These are phyloP conservation scores for Ianthella basta DNA, from an alignment of 37 sponge, comb jelly and placozoan species.

Conservation along the genomic window DNA sequence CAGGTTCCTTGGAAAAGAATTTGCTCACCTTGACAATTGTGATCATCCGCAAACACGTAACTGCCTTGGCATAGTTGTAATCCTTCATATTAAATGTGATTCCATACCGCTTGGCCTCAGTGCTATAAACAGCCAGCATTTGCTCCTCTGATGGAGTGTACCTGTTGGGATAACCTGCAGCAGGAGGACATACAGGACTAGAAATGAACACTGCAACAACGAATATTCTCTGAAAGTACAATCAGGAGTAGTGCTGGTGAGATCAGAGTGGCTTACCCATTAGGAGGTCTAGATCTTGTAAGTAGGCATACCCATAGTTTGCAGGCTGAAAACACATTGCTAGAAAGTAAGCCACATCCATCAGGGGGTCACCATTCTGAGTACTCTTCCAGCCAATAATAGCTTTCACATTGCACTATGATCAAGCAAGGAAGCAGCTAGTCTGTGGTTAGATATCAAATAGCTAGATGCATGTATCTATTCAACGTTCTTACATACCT, in stretches of 20 bases:
- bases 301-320: too few relatives aligned
- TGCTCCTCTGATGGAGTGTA: slow-evolving; percentile 17
- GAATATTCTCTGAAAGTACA: too few relatives aligned
- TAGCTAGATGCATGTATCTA: not conserved
- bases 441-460: not conserved
- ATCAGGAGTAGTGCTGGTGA: too few relatives aligned
- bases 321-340: not conserved
- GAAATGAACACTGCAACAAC: too few relatives aligned
- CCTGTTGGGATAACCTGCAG: not conserved
- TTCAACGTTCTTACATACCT: not conserved
- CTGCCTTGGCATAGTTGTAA: slow-evolving; percentile 15
- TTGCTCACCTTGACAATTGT: not conserved
- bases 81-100: not conserved
- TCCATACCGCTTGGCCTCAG: not conserved
- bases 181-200: too few relatives aligned
- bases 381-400: slow-evolving; percentile 8
- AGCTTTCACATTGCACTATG: slow-evolving; percentile 8
- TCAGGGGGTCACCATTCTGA: not conserved
- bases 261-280: too few relatives aligned
- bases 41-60: not conserved
- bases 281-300: too few relatives aligned
- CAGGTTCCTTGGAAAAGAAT: too few relatives aligned
- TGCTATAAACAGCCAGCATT: not conserved
- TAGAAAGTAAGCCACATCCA: slow-evolving; percentile 11
- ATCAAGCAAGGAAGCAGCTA: not conserved